These are phyloP conservation scores for Amaurobius ferox DNA, from an alignment of 2,888 invertebrate species.

Conservation along the genomic window DNA sequence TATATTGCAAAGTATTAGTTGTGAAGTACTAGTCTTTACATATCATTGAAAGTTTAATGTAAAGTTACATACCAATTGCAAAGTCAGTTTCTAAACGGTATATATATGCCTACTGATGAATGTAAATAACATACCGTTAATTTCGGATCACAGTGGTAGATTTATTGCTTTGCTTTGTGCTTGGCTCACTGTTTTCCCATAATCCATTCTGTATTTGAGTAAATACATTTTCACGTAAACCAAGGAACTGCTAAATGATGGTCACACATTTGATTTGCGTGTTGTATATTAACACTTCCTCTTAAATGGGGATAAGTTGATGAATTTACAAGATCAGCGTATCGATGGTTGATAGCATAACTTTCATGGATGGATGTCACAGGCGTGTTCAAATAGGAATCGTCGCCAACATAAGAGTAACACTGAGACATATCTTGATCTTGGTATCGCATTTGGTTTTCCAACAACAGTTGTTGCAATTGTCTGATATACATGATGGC, in stretches of 20 bases:
- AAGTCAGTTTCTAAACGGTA: too few species aligned
- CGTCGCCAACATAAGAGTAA: slow-evolving; percentile 1
- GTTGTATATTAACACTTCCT: background rate
- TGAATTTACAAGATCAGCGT: background rate
- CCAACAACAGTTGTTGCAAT: slow-evolving; percentile 47
- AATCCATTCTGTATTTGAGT: too few species aligned
- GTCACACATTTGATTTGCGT: slow-evolving; percentile 8
- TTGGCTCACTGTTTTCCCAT: too few species aligned
- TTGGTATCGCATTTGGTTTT: slow-evolving; percentile 35
- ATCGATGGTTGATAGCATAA: background rate
- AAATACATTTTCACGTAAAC: slow-evolving; percentile 28
- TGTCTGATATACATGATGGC: slow-evolving; percentile 60
- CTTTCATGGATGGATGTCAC: background rate
- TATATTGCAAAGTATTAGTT: too few species aligned
- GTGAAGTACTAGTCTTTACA: too few species aligned
- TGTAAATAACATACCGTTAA: too few species aligned
- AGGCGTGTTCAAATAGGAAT: slow-evolving; percentile 4
- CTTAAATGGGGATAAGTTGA: background rate
- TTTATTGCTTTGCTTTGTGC: too few species aligned
- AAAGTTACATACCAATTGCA: too few species aligned
- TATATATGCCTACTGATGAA: too few species aligned
- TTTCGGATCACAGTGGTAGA: too few species aligned
- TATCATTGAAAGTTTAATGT: too few species aligned
- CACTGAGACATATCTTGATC: background rate
- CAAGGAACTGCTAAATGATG: slow-evolving; percentile 15